Base-by-base conservation (phyloP, 1,140 invertebrate species). In the Fopius arisanus region DNA sequence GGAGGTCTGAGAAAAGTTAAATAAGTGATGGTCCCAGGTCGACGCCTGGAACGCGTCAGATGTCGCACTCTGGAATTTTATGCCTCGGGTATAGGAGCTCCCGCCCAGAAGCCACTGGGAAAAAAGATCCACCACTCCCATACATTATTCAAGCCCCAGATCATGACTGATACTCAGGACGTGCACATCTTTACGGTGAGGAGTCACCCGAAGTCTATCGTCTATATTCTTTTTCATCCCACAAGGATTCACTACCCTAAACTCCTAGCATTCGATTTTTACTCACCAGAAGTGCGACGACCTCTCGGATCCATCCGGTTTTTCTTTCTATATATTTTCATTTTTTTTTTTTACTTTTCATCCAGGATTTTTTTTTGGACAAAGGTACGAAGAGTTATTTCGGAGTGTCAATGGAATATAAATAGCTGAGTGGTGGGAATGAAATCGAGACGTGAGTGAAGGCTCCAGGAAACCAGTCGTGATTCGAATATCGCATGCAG, bases 111-210 rank as follows among this genome's bases (percentile, higher is more conserved):
- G 54, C 41, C 33, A 21, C 0, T 19, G 40, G 26, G 14, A 48
- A 37, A 72, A 73, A 70, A 74, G 68, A 79, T 79, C 70, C 74
- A 41, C 70, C 75, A 76, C 77, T 72, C 77, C 76, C 78, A 84
- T 86, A 80, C 80, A 85, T 86, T 86, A 86, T 85, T 86, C 84
- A 86, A 40, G 77, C 73, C 67, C 19, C n/a, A 76, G 75, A 82
- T 84, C 81, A 82, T 85, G 83, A 86, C 80, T 82, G 84, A 86
- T 86, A 81, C 78, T 74, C 74, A 29, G 77, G 78, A 85, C 84
- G 84, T 85, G 84, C 68, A 19, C 33, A 54, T 74, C 51, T 66
- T 66, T 72, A 66, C 48, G 48, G 48, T 19, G 70, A n/a, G 33
- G 33, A 29, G 28, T 67, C 67, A 43, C 26, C 70, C 4, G 43